Conservation (phyloP, 1,140 invertebrate genomes). For the Neotoxoptera formosana region DNA sequence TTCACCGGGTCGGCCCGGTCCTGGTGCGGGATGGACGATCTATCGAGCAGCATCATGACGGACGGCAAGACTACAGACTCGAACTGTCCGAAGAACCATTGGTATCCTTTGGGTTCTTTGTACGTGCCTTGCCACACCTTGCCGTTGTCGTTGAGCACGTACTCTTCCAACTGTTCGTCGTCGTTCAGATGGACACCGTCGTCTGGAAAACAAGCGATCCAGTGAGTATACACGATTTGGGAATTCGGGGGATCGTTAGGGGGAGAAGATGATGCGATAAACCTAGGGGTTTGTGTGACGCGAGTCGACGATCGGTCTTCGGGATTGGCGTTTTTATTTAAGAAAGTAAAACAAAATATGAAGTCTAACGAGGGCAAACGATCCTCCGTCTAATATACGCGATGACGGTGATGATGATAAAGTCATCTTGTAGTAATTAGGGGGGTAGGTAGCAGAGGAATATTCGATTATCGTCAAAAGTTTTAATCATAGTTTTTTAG, state of each 20-base stretch:
- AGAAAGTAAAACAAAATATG: too few relatives aligned
- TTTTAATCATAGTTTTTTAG: background rate
- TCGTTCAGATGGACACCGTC: constrained; percentile 75
- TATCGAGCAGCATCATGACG: constrained; percentile 71
- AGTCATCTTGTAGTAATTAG: background rate
- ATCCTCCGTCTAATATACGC: background rate
- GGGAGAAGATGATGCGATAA: background rate
- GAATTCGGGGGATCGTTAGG: background rate
- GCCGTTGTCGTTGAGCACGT: constrained; percentile 78
- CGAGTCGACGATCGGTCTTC: background rate
- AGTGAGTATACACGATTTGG: background rate
- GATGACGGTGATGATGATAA: background rate
- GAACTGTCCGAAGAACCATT: constrained; percentile 81
- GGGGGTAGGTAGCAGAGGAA: background rate
- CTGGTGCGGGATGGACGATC: constrained; percentile 69
- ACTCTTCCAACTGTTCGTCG: constrained; percentile 72
- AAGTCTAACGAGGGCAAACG: background rate
- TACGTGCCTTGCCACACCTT: constrained; percentile 79
- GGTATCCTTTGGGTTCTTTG: constrained; percentile 71
- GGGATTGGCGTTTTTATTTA: background rate
- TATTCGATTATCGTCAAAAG: background rate
- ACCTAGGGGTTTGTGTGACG: background rate
- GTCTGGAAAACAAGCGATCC: constrained; percentile 62
- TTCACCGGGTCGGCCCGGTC: constrained; percentile 78
- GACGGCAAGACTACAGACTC: constrained; percentile 74